phyloP scores from a whole-genome alignment of 2,113 vertebrate genomes.

The Lasiurus cinereus region DNA sequence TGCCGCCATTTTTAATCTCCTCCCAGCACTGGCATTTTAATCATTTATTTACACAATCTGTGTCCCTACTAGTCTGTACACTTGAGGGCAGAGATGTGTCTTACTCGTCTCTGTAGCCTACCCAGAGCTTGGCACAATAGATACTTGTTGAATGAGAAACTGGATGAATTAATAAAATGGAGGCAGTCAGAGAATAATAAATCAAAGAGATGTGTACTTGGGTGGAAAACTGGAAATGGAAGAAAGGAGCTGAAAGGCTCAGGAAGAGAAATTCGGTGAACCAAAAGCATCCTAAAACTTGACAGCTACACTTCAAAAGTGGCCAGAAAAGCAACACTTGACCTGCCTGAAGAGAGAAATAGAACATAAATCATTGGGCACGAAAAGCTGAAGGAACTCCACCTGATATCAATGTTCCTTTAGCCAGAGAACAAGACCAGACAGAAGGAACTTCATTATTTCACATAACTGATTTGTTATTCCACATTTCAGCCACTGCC shows the following conservation, averaged over 20 bases:
- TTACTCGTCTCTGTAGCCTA: not conserved
- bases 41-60: conserved; percentile 38
- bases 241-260: conserved; percentile 51
- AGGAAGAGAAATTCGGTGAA: conserved; percentile 18
- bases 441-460: not conserved
- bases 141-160: conserved; percentile 35
- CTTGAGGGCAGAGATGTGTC: conserved; percentile 53
- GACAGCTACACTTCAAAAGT: conserved; percentile 36
- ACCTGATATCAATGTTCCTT: not conserved
- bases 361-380: not conserved
- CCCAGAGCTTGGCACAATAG: conserved; percentile 56
- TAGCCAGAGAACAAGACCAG: not conserved
- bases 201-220: conserved; percentile 55
- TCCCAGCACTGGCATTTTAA: conserved; percentile 4
- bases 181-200: conserved; percentile 47
- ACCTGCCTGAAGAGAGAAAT: not conserved
- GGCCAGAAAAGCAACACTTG: not conserved
- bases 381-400: not conserved
- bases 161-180: conserved; percentile 59
- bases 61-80: conserved; percentile 16
- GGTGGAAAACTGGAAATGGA: conserved; percentile 47
- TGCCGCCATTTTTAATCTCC: too few species aligned
- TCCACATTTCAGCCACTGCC: not conserved
- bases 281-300: conserved; percentile 45
- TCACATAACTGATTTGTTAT: not conserved